These are phyloP conservation scores for Sussaba pulchella DNA, from an alignment of 2,888 invertebrate species.

Conservation along the genomic window DNA sequence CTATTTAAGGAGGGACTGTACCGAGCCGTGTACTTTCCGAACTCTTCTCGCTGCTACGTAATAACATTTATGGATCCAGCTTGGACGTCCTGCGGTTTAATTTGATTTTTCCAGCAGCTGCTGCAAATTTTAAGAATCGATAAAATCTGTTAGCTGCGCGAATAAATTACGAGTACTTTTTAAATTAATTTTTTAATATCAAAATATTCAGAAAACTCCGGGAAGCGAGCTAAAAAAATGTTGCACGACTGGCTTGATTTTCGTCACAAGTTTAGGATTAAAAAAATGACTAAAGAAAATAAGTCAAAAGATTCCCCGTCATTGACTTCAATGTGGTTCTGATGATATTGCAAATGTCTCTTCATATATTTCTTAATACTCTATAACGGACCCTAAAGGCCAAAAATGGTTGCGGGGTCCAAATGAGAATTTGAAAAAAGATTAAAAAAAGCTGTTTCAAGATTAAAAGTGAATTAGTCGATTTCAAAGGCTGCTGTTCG, in stretches of 20 bases:
- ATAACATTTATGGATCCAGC: not conserved
- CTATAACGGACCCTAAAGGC: constrained; percentile 2
- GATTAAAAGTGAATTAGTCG: constrained; percentile 48
- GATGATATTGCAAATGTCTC: constrained; percentile 18
- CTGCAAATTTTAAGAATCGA: not conserved
- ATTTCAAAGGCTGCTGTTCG: constrained; percentile 23
- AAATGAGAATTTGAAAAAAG: constrained; percentile 40
- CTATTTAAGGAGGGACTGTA: not conserved
- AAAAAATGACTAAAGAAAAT: too few relatives aligned
- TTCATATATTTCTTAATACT: constrained; percentile 16
- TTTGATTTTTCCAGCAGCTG: too few relatives aligned
- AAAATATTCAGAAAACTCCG: too few relatives aligned
- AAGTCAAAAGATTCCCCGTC: not conserved
- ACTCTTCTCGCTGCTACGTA: not conserved
- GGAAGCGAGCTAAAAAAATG: too few relatives aligned
- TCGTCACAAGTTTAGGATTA: too few relatives aligned
- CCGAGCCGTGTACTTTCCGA: not conserved
- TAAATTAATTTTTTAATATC: too few relatives aligned
- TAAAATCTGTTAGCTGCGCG: not conserved
- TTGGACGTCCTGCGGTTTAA: not conserved
- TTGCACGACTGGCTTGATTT: too few relatives aligned
- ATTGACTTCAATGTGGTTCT: too few relatives aligned
- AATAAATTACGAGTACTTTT: too few relatives aligned
- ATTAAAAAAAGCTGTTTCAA: constrained; percentile 43
- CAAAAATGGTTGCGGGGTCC: constrained; percentile 41